phyloP scores from a whole-genome alignment of 2,888 invertebrate species.

The Athrips mouffetella region DNA sequence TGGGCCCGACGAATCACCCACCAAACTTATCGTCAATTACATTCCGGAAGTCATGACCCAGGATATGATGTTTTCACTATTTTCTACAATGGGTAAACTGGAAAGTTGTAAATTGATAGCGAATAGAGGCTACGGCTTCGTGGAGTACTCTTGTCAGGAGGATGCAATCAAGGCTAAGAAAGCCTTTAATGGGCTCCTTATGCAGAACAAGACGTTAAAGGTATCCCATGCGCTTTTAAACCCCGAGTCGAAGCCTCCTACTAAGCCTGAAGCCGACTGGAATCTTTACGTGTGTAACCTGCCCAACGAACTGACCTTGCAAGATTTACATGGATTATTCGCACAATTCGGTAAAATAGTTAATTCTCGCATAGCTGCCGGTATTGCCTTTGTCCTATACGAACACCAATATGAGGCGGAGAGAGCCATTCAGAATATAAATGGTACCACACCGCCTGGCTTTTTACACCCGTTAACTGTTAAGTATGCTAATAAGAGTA shows the following conservation, averaged over 20 bases:
- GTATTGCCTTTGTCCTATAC: constrained; percentile 75
- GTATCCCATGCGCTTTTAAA: constrained; percentile 74
- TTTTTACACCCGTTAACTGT: constrained; percentile 76
- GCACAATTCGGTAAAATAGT: constrained; percentile 78
- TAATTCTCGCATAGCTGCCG: constrained; percentile 76
- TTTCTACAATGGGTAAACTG: constrained; percentile 77
- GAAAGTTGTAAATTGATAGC: constrained; percentile 79
- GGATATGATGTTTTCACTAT: constrained; percentile 78
- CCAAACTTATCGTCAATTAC: constrained; percentile 79
- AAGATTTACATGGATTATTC: constrained; percentile 76
- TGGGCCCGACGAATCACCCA: constrained; percentile 77
- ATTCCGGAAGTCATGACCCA: constrained; percentile 79
- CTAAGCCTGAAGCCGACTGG: constrained; percentile 77
- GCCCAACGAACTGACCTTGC: constrained; percentile 77
- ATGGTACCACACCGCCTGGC: constrained; percentile 71
- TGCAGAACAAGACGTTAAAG: constrained; percentile 77
- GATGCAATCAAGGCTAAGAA: constrained; percentile 74
- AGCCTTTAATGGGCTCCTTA: constrained; percentile 73
- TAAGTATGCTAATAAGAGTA: constrained; percentile 79
- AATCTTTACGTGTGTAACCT: constrained; percentile 78
- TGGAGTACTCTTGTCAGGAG: constrained; percentile 73
- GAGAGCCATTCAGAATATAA: constrained; percentile 70
- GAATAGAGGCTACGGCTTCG: constrained; percentile 77
- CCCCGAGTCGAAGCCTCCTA: constrained; percentile 71
- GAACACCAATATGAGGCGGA: constrained; percentile 75